These are phyloP conservation scores for Aelia acuminata DNA, from an alignment of 2,888 invertebrate genomes.

Conservation along the genomic window DNA sequence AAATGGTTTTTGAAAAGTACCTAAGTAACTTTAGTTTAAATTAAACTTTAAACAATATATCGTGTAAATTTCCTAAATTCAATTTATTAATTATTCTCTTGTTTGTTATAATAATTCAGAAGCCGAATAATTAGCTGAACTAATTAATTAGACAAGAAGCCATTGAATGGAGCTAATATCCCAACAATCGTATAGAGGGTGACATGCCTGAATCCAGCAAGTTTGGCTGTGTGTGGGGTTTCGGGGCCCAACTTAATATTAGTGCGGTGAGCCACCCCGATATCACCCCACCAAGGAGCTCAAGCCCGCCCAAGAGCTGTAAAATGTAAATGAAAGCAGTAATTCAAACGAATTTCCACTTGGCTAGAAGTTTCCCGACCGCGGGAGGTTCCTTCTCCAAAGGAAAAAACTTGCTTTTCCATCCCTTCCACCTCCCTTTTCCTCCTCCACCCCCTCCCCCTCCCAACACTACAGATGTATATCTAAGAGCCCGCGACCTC, in stretches of 20 bases:
- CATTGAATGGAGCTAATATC: constrained; percentile 7
- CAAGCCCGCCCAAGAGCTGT: constrained; percentile 8
- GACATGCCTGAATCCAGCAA: constrained; percentile 19
- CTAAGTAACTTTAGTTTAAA: too few relatives aligned
- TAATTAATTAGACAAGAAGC: constrained; percentile 31
- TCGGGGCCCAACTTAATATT: constrained; percentile 27
- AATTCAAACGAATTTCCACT: constrained; percentile 55
- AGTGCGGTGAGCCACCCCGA: constrained; percentile 25
- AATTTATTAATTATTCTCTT: not conserved
- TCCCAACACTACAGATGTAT: not conserved
- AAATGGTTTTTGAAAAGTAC: too few relatives aligned
- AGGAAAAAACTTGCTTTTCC: not conserved
- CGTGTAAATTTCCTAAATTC: not conserved
- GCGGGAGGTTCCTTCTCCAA: not conserved
- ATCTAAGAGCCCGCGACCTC: constrained; percentile 44
- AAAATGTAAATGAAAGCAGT: constrained; percentile 58
- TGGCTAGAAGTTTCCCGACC: constrained; percentile 31
- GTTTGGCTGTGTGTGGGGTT: constrained; percentile 39
- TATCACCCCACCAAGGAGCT: not conserved
- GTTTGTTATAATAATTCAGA: not conserved
- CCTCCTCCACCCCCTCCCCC: not conserved
- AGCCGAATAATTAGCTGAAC: not conserved
- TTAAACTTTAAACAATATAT: too few relatives aligned
- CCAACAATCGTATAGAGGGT: constrained; percentile 7
- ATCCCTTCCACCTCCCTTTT: not conserved